Evolutionary conservation across 1,140 invertebrate genomes (phyloP).

Genomic region (Wasmannia auropunctata): DNA sequence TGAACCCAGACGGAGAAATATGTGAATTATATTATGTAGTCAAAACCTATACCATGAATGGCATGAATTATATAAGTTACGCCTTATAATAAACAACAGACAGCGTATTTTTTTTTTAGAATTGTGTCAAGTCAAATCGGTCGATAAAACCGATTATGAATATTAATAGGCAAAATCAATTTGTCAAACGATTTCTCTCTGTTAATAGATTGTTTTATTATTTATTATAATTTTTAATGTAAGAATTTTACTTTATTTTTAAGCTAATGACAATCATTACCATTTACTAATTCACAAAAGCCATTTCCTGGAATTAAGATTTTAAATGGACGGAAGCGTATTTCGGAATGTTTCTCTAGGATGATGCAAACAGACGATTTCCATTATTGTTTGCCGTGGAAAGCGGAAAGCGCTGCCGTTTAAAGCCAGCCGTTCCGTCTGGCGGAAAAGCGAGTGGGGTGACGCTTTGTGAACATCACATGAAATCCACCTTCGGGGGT

Average conservation of each 20-base stretch:
- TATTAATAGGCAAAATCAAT: not conserved
- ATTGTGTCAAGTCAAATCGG: not conserved
- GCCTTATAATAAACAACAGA: not conserved
- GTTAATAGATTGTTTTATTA: not conserved
- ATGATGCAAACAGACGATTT: conserved; percentile 3
- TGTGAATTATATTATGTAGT: not conserved
- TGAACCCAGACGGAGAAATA: not conserved
- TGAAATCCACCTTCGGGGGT: conserved; percentile 11
- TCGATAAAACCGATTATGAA: not conserved
- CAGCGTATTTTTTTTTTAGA: not conserved
- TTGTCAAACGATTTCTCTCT: not conserved
- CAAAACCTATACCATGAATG: not conserved
- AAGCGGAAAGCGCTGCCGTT: not conserved
- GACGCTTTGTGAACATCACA: not conserved
- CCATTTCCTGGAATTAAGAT: not conserved
- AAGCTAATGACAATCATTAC: not conserved
- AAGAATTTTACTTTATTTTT: not conserved
- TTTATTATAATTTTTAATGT: conserved; percentile 1
- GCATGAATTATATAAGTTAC: not conserved
- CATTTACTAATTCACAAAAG: not conserved
- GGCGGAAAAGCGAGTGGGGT: not conserved
- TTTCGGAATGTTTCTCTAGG: not conserved
- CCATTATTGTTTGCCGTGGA: not conserved
- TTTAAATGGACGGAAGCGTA: not conserved
- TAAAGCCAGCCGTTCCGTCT: not conserved